Conservation (phyloP, 2,888 invertebrate genomes). For the Aphodius granarius region DNA sequence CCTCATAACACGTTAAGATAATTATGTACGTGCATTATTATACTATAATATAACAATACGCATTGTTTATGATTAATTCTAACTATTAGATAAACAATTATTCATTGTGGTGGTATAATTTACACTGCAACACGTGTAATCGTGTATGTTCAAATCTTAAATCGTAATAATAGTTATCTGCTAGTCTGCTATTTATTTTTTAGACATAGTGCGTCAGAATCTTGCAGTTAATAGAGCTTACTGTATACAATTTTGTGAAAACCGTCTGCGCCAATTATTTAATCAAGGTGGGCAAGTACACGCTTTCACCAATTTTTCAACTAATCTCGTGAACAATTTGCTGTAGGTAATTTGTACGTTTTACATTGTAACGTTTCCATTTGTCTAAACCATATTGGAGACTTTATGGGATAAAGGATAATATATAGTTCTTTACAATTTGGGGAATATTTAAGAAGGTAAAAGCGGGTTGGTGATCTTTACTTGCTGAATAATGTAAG, state of each 20-base stretch:
- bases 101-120: not conserved
- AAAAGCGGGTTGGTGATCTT: not conserved
- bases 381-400: too few species aligned
- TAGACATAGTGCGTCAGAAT: too few species aligned
- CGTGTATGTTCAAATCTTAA: not conserved
- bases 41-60: not conserved
- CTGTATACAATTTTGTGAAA: not conserved
- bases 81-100: not conserved
- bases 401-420: too few species aligned
- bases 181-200: too few species aligned
- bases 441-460: not conserved
- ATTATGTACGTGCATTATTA: not conserved
- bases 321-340: not conserved
- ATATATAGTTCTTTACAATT: too few species aligned
- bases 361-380: not conserved
- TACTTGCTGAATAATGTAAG: not conserved
- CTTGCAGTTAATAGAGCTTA: not conserved
- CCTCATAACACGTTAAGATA: not conserved
- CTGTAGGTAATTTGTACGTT: not conserved
- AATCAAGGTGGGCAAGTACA: not conserved
- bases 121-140: not conserved
- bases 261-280: not conserved
- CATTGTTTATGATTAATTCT: not conserved
- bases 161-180: not conserved
- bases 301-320: not conserved